Base-by-base conservation (phyloP, 2,888 invertebrate species). In the Cinara cedri region DNA sequence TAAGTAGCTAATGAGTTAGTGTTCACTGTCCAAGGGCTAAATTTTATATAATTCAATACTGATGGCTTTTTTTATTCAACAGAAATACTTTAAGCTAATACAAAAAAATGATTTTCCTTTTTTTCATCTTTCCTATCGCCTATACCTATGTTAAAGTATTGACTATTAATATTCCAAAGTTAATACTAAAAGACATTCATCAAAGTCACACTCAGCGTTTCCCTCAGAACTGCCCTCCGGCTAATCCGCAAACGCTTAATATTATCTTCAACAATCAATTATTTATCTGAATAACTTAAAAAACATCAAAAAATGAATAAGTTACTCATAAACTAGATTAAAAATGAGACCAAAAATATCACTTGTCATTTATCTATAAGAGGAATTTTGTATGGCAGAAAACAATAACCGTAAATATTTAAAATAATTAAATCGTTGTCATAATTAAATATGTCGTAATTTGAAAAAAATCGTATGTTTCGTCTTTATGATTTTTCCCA, bases 141-240 rank as follows among this genome's bases (percentile, higher is more conserved):
- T 19, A 76, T 34, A 34, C 34, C 34, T 34, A n/a, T n/a, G n/a
- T n/a, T n/a, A n/a, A n/a, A n/a, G n/a, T n/a, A n/a, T n/a, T n/a
- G n/a, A n/a, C n/a, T n/a, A 6, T 34, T 34, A 34, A 66, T 76
- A 55, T 76, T 55, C 26, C 24, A 6, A 14, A 68, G 13, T 66
- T 68, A 76, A 68, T 76, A 24, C 16, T 44, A 24, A 26, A 26
- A 49, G 26, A 66, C 66, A 76, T 76, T 26, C 24, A 76, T 76
- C 76, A 76, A 76, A 76, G 66, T 76, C 76, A 66, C 46, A 55
- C 42, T 46, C 66, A 10, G 66, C 46, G 19, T 42, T 14, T 76
- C 10, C 13, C 14, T 24, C 10, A 51, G 19, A 16, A 65, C 51
- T 55, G 24, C 19, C 66, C 66, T 26, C 19, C 4, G 26, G 14